phyloP scores from a whole-genome alignment of 2,113 vertebrate genomes.

The Pseudopodoces humilis region DNA sequence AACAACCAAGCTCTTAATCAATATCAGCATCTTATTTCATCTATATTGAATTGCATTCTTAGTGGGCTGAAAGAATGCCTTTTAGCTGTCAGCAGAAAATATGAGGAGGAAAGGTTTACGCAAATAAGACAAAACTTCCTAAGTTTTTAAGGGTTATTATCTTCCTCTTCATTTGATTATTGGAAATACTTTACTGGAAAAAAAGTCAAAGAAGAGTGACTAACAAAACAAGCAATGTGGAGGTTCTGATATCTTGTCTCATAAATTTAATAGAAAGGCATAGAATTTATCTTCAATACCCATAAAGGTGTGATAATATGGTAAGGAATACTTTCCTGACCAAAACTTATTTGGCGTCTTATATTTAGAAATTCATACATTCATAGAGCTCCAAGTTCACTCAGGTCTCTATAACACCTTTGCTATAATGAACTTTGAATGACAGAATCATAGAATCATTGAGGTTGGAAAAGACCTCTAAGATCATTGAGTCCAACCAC shows the following conservation, averaged over 20 bases:
- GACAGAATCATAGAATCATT: not conserved
- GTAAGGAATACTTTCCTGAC: not conserved
- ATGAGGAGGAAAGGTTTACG: not conserved
- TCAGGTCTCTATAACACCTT: not conserved
- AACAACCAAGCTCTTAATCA: conserved; percentile 50
- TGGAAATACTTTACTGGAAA: not conserved
- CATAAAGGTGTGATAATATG: not conserved
- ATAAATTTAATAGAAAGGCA: not conserved
- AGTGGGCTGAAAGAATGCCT: not conserved
- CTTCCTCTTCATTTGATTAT: not conserved
- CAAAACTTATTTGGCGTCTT: not conserved
- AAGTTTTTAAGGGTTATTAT: not conserved
- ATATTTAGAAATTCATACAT: not conserved
- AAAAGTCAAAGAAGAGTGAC: not conserved
- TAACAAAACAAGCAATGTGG: not conserved
- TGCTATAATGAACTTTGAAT: not conserved
- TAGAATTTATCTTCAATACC: not conserved
- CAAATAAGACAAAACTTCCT: not conserved
- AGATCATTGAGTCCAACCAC: not conserved
- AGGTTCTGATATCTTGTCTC: not conserved
- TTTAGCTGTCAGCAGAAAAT: not conserved
- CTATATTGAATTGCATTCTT: conserved; percentile 46
- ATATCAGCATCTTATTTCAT: conserved; percentile 52
- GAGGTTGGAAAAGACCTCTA: not conserved
- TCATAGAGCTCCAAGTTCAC: not conserved